Base-by-base conservation (phyloP, 1,140 invertebrate genomes). In the Phymastichus coffea region DNA sequence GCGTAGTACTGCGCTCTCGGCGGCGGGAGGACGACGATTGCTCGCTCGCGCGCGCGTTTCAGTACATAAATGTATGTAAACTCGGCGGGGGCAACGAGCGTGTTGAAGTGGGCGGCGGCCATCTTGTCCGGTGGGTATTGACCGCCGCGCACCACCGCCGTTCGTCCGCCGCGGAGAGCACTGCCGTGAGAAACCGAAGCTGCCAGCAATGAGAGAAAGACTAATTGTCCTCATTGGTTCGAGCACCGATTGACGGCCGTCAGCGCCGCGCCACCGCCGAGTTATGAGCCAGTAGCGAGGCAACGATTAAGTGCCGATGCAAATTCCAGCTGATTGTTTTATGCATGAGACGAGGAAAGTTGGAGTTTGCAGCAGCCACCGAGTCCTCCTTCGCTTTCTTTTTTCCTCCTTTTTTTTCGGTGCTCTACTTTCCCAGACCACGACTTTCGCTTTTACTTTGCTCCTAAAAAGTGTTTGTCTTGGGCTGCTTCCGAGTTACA, bases 51-150 rank as follows among this genome's bases (percentile, higher is more conserved):
- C 73, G 66, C 66, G 35, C 54, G 71, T 79, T 78, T 79, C 73
- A 78, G 77, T 78, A 79, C 77, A 79, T 79, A 79, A 80, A 80
- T 79, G 77, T 79, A 79, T 77, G 77, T 79, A 78, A 80, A 61
- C 77, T 78, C 77, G 28, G 6, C 28, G n/a, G n/a, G n/a, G n/a
- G n/a, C n/a, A n/a, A n/a, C 73, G 74, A 73, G 76, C 73, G 77
- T 76, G 78, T 79, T 77, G 68, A 75, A 76, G 75, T 79, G 77
- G 76, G 77, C 77, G 78, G 78, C 78, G 77, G 78, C 78, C 78
- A 80, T 80, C 77, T 80, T 80, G 78, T 80, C 78, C 78, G 77
- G 78, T 80, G 76, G 76, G 77, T 80, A 80, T 80, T 80, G 78
- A 80, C 78, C 78, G 77, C 77, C 70, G 72, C n/a, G 76, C 74